Evolutionary conservation across 2,797 vertebrate species (phyloP).

Genomic region (Avahi laniger): DNA sequence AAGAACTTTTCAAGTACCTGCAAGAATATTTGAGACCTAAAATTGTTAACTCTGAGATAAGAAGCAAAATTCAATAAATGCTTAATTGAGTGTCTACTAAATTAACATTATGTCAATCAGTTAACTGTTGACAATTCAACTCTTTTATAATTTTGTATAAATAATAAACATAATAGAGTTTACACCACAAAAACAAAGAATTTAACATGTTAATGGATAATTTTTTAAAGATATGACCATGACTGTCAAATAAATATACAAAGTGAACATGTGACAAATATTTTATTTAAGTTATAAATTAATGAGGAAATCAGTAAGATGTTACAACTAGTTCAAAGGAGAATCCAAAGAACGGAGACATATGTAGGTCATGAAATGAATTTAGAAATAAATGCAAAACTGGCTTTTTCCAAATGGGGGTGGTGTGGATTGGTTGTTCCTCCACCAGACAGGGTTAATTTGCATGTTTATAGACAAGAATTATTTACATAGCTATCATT

Average conservation of each 20-base stretch:
- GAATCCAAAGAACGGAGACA: constrained; percentile 19
- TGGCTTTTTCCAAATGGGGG: neutral
- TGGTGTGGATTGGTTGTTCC: neutral
- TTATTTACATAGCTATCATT: constrained; percentile 26
- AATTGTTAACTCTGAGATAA: constrained; percentile 35
- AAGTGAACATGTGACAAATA: neutral
- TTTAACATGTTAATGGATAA: constrained; percentile 23
- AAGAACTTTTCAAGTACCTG: constrained; percentile 15
- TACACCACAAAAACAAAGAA: neutral
- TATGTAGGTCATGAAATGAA: constrained; percentile 39
- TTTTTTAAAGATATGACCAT: constrained; percentile 25
- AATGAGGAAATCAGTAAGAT: constrained; percentile 36
- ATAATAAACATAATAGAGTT: neutral
- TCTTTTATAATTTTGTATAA: constrained; percentile 23
- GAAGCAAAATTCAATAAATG: constrained; percentile 46
- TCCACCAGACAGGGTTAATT: constrained; percentile 39
- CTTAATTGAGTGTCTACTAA: constrained; percentile 38
- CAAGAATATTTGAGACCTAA: constrained; percentile 41
- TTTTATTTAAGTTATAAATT: constrained; percentile 54
- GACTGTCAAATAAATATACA: constrained; percentile 29
- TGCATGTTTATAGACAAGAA: constrained; percentile 29
- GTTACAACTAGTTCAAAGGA: constrained; percentile 26
- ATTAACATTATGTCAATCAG: neutral
- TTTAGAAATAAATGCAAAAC: constrained; percentile 45
- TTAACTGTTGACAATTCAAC: constrained; percentile 41